phyloP scores from a whole-genome alignment of 2,113 vertebrate genomes.

The Tautogolabrus adspersus region DNA sequence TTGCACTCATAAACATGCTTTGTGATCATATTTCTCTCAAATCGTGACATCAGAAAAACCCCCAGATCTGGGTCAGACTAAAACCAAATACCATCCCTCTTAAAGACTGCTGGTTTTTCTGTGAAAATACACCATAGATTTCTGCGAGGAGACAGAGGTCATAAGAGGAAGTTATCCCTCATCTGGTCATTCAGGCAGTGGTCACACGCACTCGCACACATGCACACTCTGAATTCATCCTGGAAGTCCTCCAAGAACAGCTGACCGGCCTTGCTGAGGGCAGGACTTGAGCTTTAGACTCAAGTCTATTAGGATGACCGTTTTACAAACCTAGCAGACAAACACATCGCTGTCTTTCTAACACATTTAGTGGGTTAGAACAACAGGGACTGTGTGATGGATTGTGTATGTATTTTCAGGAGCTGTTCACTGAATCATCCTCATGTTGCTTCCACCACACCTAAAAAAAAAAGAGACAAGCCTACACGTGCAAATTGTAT shows the following conservation, averaged over 20 bases:
- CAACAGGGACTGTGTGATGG: conserved; percentile 35
- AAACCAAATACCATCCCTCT: conserved; percentile 23
- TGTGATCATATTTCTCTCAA: conserved; percentile 24
- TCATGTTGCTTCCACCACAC: background rate
- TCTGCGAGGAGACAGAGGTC: conserved; percentile 17
- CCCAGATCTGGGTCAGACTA: conserved; percentile 11
- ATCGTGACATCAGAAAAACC: background rate
- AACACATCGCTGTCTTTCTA: conserved; percentile 14
- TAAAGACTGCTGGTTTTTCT: conserved; percentile 11
- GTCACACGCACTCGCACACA: conserved; percentile 39
- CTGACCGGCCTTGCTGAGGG: conserved; percentile 37
- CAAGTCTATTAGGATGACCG: conserved; percentile 7
- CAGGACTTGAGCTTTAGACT: conserved; percentile 15
- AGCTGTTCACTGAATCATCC: conserved; percentile 23
- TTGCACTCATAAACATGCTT: conserved; percentile 22
- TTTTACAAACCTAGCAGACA: conserved; percentile 27
- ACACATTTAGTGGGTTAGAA: conserved; percentile 60
- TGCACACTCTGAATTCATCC: conserved; percentile 31
- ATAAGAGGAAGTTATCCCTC: conserved; percentile 55
- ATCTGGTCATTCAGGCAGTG: conserved; percentile 34
- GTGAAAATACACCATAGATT: conserved; percentile 4
- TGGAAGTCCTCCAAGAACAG: conserved; percentile 41
- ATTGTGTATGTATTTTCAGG: conserved; percentile 10
- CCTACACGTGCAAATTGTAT: background rate
- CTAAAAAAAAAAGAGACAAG: conserved; percentile 3